Percentiles rank a stretch among this genome's conserved stretches.
phyloP scores from a whole-genome alignment of 1,140 invertebrate species.

The Anagrus nilaparvatae region DNA sequence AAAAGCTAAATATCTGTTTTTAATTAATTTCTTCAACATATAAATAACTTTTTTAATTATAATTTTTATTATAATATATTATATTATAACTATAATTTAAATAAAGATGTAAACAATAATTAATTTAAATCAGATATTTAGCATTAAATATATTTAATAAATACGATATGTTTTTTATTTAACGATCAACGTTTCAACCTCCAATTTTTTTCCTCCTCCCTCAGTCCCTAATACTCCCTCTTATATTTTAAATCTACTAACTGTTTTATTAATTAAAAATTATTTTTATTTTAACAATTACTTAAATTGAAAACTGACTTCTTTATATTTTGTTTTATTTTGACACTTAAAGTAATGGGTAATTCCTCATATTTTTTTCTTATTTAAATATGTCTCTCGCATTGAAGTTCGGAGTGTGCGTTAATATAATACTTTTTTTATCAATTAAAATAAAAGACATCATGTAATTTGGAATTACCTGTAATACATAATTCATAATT shows the following conservation, averaged over 20 bases:
- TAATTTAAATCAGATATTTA: constrained; percentile 7
- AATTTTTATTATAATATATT: too few relatives aligned
- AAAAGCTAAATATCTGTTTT: too few relatives aligned
- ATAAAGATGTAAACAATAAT: too few relatives aligned
- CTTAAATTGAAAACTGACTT: constrained; percentile 25
- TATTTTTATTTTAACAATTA: constrained; percentile 24
- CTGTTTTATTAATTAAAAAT: constrained; percentile 10
- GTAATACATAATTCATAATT: too few relatives aligned
- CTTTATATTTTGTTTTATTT: too few relatives aligned
- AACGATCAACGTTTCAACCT: constrained; percentile 13
- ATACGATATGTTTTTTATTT: constrained; percentile 36
- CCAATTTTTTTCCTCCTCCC: constrained; percentile 19
- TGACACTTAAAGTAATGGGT: too few relatives aligned
- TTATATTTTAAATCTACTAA: constrained; percentile 18
- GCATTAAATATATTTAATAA: constrained; percentile 22
- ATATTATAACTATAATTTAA: too few relatives aligned
- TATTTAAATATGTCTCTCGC: too few relatives aligned
- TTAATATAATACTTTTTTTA: constrained; percentile 21
- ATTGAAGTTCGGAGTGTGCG: constrained; percentile 11
- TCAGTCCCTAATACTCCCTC: constrained; percentile 16
- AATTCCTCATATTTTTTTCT: too few relatives aligned
- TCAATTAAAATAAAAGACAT: constrained; percentile 23
- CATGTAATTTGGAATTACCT: neutral
- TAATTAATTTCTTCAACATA: too few relatives aligned
- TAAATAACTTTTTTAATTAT: too few relatives aligned